phyloP scores from a whole-genome alignment of 2,113 vertebrate genomes.

The Labrus mixtus region DNA sequence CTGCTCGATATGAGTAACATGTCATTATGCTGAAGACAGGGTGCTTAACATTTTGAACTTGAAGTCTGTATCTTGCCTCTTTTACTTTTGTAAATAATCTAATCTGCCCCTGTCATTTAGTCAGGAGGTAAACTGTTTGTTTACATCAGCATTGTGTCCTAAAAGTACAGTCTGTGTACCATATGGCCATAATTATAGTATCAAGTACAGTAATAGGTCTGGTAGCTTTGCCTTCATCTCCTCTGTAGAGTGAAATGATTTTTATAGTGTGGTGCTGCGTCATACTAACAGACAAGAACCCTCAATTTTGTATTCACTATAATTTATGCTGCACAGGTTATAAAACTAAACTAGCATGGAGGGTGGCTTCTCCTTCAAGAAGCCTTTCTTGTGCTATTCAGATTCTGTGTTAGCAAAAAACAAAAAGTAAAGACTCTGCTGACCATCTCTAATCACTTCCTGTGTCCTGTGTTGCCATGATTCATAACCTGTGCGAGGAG shows the following conservation, averaged over 20 bases:
- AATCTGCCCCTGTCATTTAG: conserved; percentile 17
- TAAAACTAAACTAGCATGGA: conserved; percentile 41
- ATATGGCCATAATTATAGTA: conserved; percentile 37
- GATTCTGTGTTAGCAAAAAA: conserved; percentile 26
- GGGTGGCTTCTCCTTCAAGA: conserved; percentile 29
- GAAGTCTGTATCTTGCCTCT: conserved; percentile 17
- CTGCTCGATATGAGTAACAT: not conserved
- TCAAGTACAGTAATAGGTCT: conserved; percentile 11
- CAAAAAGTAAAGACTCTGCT: conserved; percentile 13
- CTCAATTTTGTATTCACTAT: conserved; percentile 39
- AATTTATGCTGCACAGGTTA: conserved; percentile 42
- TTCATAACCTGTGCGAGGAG: conserved; percentile 69
- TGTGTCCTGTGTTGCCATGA: conserved; percentile 63
- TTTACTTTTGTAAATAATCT: conserved; percentile 21
- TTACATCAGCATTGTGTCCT: conserved; percentile 31
- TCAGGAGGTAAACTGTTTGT: conserved; percentile 23
- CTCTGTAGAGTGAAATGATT: conserved; percentile 47
- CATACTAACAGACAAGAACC: conserved; percentile 27
- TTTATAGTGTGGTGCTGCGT: conserved; percentile 69
- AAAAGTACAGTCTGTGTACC: conserved; percentile 20
- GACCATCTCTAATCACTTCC: conserved; percentile 41
- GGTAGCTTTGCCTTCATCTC: conserved; percentile 50
- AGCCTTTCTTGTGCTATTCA: not conserved
- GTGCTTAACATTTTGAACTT: not conserved
- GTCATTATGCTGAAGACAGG: not conserved